A percentile compares a stretch with the other conserved stretches of the same genome.
Conservation (phyloP, 2,888 invertebrate genomes). For the Mesorhabditis sp. region DNA sequence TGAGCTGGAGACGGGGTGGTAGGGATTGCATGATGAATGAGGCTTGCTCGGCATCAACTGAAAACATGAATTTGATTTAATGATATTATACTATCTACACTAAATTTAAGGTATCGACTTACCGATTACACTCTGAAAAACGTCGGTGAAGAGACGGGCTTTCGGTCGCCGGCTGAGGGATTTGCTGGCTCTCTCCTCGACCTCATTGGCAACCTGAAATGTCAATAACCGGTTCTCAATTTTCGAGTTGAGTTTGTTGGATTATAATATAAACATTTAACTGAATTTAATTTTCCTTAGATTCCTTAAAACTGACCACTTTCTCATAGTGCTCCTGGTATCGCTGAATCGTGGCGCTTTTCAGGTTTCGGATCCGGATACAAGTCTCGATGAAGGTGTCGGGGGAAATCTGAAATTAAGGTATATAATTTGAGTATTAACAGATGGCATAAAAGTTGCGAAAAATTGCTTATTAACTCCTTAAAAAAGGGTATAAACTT, state of each 20-base stretch:
- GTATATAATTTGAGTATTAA: not conserved
- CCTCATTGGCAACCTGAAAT: not conserved
- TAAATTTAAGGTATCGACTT: not conserved
- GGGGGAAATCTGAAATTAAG: slow-evolving; percentile 27
- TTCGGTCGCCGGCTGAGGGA: slow-evolving; percentile 11
- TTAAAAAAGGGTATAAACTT: not conserved
- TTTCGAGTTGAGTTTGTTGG: too few species aligned
- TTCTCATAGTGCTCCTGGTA: slow-evolving; percentile 45
- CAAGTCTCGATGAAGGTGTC: slow-evolving; percentile 42
- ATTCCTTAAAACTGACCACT: slow-evolving; percentile 27
- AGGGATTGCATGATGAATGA: slow-evolving; percentile 34
- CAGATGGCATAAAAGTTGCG: slow-evolving; percentile 6
- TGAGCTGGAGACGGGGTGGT: slow-evolving; percentile 49
- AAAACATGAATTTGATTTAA: not conserved
- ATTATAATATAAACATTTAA: too few species aligned
- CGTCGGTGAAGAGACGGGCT: slow-evolving; percentile 19
- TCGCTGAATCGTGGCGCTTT: slow-evolving; percentile 44
- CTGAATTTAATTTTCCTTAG: too few species aligned
- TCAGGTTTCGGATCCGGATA: slow-evolving; percentile 51
- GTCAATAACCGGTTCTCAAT: not conserved
- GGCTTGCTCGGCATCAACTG: slow-evolving; percentile 3
- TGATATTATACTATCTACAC: too few species aligned
- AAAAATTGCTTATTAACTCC: not conserved
- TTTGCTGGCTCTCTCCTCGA: not conserved
- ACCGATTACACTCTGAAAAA: slow-evolving; percentile 6